Conservation (phyloP, 2,113 vertebrate genomes). For the Seriola quinqueradiata region DNA sequence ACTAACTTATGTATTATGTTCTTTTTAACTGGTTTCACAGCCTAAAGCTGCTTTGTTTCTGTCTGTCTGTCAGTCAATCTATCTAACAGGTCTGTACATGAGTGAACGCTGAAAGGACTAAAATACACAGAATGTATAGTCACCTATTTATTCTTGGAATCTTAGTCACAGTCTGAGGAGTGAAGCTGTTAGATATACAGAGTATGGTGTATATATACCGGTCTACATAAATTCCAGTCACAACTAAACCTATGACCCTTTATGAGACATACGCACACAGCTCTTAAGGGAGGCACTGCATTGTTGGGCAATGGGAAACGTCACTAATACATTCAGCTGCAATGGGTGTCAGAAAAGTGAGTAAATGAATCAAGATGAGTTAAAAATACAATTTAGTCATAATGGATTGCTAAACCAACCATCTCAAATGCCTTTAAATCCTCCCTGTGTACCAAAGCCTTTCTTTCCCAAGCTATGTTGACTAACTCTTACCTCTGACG, state of each 20-base stretch:
- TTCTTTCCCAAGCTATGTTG: background rate
- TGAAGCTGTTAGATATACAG: background rate
- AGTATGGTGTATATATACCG: background rate
- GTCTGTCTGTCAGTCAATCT: too few relatives aligned
- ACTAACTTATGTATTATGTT: background rate
- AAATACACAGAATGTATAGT: background rate
- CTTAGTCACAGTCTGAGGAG: conserved; percentile 10
- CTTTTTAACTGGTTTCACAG: background rate
- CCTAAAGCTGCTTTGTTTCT: too few relatives aligned
- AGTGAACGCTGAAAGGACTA: background rate
- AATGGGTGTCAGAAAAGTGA: background rate
- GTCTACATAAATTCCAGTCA: background rate
- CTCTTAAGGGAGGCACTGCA: background rate
- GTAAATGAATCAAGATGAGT: background rate
- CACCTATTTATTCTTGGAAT: background rate
- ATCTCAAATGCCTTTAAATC: background rate
- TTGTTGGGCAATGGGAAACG: background rate
- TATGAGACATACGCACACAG: background rate
- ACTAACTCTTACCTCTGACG: background rate
- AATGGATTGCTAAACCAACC: background rate
- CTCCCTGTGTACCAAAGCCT: background rate
- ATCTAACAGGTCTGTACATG: background rate
- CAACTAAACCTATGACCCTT: background rate
- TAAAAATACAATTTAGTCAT: background rate
- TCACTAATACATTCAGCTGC: background rate